These are phyloP conservation scores for Microdon myrmicae DNA, from an alignment of 2,888 invertebrate genomes.

Conservation along the genomic window DNA sequence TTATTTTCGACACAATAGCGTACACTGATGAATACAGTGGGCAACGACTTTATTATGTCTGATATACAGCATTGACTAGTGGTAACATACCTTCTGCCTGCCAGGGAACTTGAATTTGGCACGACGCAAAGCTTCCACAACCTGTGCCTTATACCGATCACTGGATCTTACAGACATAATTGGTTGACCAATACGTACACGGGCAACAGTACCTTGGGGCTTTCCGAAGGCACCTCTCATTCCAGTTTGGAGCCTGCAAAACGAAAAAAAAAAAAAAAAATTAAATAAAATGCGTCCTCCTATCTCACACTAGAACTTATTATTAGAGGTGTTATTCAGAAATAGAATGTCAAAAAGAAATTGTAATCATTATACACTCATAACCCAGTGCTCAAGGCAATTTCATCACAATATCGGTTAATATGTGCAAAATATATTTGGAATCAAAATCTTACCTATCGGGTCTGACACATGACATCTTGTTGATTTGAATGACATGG, in stretches of 20 bases:
- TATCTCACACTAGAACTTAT: too few relatives aligned
- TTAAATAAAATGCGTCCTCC: too few relatives aligned
- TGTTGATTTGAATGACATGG: slow-evolving; percentile 99
- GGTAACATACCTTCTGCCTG: slow-evolving; percentile 85
- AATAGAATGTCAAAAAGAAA: slow-evolving; percentile 42
- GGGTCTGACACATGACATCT: slow-evolving; percentile 99
- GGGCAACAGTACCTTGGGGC: slow-evolving; percentile 99
- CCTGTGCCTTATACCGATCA: slow-evolving; percentile 94
- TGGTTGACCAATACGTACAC: slow-evolving; percentile 97
- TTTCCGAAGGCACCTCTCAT: slow-evolving; percentile 99
- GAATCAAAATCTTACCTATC: slow-evolving; percentile 81
- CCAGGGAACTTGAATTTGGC: slow-evolving; percentile 99
- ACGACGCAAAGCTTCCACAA: slow-evolving; percentile 97
- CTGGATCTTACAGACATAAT: slow-evolving; percentile 98
- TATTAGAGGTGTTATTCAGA: too few relatives aligned
- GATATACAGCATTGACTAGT: neutral
- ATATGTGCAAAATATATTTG: neutral
- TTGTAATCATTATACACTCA: slow-evolving; percentile 58
- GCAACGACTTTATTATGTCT: neutral
- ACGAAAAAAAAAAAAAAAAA: too few relatives aligned
- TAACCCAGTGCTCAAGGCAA: slow-evolving; percentile 62
- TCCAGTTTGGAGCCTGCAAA: slow-evolving; percentile 97
- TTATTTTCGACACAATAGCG: neutral
- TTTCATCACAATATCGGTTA: slow-evolving; percentile 54
- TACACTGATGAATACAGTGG: neutral